These are phyloP conservation scores for Wasmannia auropunctata DNA, from an alignment of 1,140 invertebrate species.

Conservation along the genomic window DNA sequence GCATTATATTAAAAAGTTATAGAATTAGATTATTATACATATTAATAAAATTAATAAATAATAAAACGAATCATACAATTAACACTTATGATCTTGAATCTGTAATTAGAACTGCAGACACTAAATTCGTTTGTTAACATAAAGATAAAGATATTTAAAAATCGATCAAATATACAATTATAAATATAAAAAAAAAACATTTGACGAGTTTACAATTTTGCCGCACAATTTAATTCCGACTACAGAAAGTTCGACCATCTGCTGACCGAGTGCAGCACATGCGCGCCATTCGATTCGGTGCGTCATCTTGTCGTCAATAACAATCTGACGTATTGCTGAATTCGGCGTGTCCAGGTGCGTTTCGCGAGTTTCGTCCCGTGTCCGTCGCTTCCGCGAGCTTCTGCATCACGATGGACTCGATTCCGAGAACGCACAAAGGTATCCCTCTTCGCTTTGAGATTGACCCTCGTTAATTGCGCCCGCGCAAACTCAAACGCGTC, in stretches of 20 bases:
- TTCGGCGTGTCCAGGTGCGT: not conserved
- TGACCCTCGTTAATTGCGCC: constrained; percentile 25
- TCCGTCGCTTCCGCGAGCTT: not conserved
- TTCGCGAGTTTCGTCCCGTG: not conserved
- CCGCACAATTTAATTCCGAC: too few species aligned
- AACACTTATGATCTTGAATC: too few species aligned
- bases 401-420: constrained; percentile 88
- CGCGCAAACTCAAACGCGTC: not conserved
- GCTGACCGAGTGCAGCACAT: not conserved
- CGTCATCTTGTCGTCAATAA: not conserved
- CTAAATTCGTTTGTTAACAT: too few species aligned
- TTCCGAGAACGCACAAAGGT: constrained; percentile 92
- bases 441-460: constrained; percentile 61
- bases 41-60: too few species aligned
- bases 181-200: too few species aligned
- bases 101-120: too few species aligned
- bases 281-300: not conserved
- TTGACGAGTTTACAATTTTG: too few species aligned
- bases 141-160: too few species aligned
- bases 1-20: too few species aligned
- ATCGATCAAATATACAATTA: not conserved
- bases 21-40: too few species aligned
- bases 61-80: too few species aligned
- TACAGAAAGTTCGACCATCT: not conserved
- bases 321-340: not conserved